Base-by-base conservation (phyloP, 1,140 invertebrate species). In the Euura saliciscinereae region DNA sequence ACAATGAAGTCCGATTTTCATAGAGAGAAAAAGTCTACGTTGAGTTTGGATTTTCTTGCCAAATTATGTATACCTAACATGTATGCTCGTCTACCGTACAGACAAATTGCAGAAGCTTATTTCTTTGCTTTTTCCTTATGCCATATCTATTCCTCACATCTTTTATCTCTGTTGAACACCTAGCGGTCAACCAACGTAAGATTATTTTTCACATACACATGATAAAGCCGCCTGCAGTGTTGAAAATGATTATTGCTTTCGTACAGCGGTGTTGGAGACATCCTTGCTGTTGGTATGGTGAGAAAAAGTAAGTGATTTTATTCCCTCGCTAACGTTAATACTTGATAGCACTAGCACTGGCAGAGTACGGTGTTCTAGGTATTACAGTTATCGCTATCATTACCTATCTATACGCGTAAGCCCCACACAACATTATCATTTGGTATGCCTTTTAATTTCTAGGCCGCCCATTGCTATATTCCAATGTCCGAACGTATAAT, bases 191-290 rank as follows among this genome's bases (percentile, higher is more conserved):
- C 13, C 13, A 59, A 59, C 51, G 13, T n/a, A 8, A 59, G 51
- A 11, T 59, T 59, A 8, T 59, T 3, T 11, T 5, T 59, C 13
- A 11, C 51, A 59, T 11, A 59, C 13, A 59, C 51, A n/a, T n/a
- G 6, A 59, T 59, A 11, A 59, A 45, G 3, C 42, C 43, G 46
- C 44, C 44, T 70, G 11, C 3, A 70, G 69, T 65, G 42, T 44
- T 70, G 69, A 59, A 45, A 45, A 44, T 70, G 0, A 28, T 28
- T 70, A 45, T 67, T 67, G 28, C 66, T 8, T 67, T 67, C 7
- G 4, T 11, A 59, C 8, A 65, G 46, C 6, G 46, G 6, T n/a
- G 42, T 28, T 45, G 3, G 8, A 28, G 7, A 10, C 2, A 44
- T 70, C 46, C 10, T 45, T 45, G 13, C 43, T 5, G 4, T 45